Base-by-base conservation (phyloP, 2,888 invertebrate genomes). In the Bruchidius siliquastri region DNA sequence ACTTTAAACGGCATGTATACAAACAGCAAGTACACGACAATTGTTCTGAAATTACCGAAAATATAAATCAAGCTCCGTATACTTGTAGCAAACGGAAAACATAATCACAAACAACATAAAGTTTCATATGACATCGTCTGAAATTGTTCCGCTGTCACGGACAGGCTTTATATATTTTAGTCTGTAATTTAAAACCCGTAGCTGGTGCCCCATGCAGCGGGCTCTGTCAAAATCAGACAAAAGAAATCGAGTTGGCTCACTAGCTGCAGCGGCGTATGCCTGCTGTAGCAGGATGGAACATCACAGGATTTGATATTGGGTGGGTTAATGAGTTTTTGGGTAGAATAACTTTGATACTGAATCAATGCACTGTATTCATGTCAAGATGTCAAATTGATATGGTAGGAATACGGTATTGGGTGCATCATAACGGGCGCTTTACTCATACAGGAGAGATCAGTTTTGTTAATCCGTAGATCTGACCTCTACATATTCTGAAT, bases 91-190 rank as follows among this genome's bases (percentile, higher is more conserved):
- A 82, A 81, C 79, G 76, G 78, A 78, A 76, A 82, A 81, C 82
- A 82, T 83, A 81, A 82, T 82, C 80, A 80, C 80, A 71, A 80
- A 83, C 82, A 82, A 82, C 83, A 83, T 83, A 82, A 83, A 83
- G 80, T 82, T 82, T 80, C 82, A 81, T 82, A 79, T 81, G 82
- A 83, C 82, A 83, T 76, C 82, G 78, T 80, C 79, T 82, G 76
- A 80, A 80, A 82, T 83, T 83, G 82, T 83, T 81, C 79, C 72
- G 80, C 82, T 83, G 83, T 83, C 83, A 83, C 79, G 80, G 77
- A 78, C 83, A 83, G 82, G 77, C 79, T 81, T 81, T 78, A 82
- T 82, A 83, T 82, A 21, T 21, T 83, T 83, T 80, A 82, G 80
- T 77, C 78, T 78, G 83, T 83, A 83, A 83, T 83, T 83, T 83